Percentiles rank a stretch among this genome's conserved stretches.
phyloP scores from a whole-genome alignment of 2,888 invertebrate species.

The Campopleginae sp. region DNA sequence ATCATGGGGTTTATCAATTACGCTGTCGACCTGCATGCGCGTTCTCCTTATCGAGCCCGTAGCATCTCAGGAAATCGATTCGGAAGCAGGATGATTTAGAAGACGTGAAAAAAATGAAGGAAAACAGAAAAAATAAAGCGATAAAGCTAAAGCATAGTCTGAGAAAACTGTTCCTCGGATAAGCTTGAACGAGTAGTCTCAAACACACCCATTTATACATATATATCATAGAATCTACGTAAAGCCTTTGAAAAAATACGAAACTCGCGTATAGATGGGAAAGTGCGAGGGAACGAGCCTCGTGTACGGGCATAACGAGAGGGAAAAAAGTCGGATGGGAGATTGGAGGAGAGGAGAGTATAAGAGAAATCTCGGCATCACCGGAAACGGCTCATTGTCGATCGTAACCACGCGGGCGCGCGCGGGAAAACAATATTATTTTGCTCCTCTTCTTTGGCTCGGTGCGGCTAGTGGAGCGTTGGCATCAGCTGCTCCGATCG shows the following conservation, averaged over 20 bases:
- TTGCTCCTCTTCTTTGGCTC: constrained; percentile 24
- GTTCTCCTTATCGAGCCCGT: background rate
- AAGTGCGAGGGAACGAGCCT: constrained; percentile 9
- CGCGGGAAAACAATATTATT: constrained; percentile 64
- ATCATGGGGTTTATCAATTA: background rate
- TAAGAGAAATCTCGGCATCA: constrained; percentile 37
- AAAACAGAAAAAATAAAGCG: constrained; percentile 8
- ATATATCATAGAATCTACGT: background rate
- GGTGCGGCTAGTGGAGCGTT: constrained; percentile 12
- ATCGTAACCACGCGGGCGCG: constrained; percentile 53
- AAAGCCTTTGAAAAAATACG: constrained; percentile 1
- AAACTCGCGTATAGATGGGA: background rate
- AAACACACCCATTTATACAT: constrained; percentile 5
- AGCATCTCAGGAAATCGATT: constrained; percentile 4
- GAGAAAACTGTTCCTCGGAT: constrained; percentile 29
- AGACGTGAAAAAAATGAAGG: background rate
- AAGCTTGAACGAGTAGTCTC: background rate
- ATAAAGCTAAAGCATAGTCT: constrained; percentile 23
- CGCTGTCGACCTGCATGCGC: background rate
- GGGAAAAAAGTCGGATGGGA: constrained; percentile 1
- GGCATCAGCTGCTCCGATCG: constrained; percentile 44
- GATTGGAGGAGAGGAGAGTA: background rate
- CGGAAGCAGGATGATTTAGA: background rate
- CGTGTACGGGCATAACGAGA: background rate
- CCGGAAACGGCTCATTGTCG: constrained; percentile 62